Evolutionary conservation across 2,113 vertebrate genomes (phyloP), one percentile per base, ranked within the genome.

Genomic region (Lichenostomus cassidix): DNA sequence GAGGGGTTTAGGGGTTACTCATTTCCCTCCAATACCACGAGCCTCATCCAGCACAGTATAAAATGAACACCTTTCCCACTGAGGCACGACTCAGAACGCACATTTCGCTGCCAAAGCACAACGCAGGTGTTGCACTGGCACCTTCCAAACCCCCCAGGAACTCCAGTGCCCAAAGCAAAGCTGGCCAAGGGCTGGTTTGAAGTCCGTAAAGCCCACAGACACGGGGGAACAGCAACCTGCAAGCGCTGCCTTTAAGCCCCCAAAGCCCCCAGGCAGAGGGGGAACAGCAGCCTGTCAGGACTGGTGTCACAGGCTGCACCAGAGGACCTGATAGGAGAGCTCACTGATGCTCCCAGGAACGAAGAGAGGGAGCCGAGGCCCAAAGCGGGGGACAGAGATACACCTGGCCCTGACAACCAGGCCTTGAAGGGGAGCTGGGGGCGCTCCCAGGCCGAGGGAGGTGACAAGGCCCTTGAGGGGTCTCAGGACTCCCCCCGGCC

Each of bases 1-100:
- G 8, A 87, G 31, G 5, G 2, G 10, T 37, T 71, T 27, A 49
- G 5, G 11, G 33, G 47, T 49, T 11, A 11, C 2, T 23, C 0
- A 0, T 52, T 75, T 71, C 49, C 31, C 20, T 84, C 47, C 3
- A 0, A 22, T 7, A 39, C 12, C 7, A 15, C 0, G 0, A 62
- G 21, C 29, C 29, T 71, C 60, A 70, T 25, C 68, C 60, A 67
- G 50, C 6, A 52, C 10, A 46, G 12, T 1, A 23, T 7, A 35
- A 83, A 70, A 50, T 16, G 2, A 50, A 47, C 37, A 27, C 5
- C 9, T 60, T 59, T 15, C 21, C 16, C 44, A 33, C 29, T 13
- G n/a, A n/a, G 25, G 37, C 74, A 44, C 0, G 9, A 44, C 23
- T 60, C 27, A 31, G 29, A 14, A 14, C n/a, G 50, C 47, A 7